phyloP scores from a whole-genome alignment of 2,113 vertebrate species.

The Dolichotis patagonum region DNA sequence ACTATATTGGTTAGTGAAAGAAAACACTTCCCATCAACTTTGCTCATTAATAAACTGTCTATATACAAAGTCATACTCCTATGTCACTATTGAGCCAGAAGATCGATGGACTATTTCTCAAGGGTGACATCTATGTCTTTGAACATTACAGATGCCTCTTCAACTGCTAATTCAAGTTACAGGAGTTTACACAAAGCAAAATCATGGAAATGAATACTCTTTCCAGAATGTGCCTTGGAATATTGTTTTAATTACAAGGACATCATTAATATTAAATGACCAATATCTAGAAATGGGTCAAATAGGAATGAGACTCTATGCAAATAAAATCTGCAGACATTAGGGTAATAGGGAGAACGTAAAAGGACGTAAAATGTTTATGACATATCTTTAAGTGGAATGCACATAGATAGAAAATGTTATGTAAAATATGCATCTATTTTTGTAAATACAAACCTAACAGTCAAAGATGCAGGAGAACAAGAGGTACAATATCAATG shows the following conservation, averaged over 20 bases:
- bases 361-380: neutral
- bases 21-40: neutral
- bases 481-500: neutral
- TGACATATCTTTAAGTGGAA: neutral
- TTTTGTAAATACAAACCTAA: conserved; percentile 28
- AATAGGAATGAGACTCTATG: neutral
- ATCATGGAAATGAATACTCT: neutral
- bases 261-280: neutral
- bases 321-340: neutral
- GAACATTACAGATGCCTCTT: neutral
- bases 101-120: neutral
- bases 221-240: neutral
- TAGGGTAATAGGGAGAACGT: neutral
- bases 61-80: neutral
- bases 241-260: neutral
- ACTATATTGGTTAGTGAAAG: neutral
- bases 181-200: neutral
- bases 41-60: neutral
- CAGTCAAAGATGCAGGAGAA: neutral
- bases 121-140: neutral
- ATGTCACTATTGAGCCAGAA: neutral
- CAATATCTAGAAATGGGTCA: neutral
- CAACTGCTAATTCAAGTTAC: neutral
- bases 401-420: neutral
- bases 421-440: neutral